Conservation (phyloP, 2,888 invertebrate species). For the Stenurella melanura region DNA sequence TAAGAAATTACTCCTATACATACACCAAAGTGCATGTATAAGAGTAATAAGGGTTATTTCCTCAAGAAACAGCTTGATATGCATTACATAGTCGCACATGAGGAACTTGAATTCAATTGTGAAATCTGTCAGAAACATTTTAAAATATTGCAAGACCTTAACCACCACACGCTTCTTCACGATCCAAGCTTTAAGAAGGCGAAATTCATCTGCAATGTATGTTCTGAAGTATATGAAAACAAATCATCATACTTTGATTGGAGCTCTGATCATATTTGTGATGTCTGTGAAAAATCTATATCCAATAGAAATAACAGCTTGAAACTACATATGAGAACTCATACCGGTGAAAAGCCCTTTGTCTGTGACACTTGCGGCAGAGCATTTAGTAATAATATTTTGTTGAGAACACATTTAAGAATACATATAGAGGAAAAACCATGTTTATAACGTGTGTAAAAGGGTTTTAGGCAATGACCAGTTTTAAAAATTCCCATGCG, state of each 20-base stretch:
- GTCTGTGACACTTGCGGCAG: constrained; percentile 63
- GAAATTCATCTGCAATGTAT: constrained; percentile 55
- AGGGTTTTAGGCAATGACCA: background rate
- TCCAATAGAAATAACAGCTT: constrained; percentile 51
- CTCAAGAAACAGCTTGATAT: constrained; percentile 45
- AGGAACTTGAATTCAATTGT: constrained; percentile 53
- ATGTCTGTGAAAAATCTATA: constrained; percentile 60
- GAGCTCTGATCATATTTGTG: constrained; percentile 55
- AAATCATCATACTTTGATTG: constrained; percentile 47
- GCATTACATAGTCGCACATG: constrained; percentile 59
- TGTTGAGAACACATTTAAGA: constrained; percentile 55
- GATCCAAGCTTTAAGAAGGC: constrained; percentile 55
- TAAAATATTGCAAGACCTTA: constrained; percentile 53
- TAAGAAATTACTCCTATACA: constrained; percentile 16
- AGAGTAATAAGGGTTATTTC: constrained; percentile 22
- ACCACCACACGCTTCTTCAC: constrained; percentile 54
- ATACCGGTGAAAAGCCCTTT: constrained; percentile 64
- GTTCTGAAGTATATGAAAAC: constrained; percentile 50
- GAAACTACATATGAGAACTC: constrained; percentile 59
- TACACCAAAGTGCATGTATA: no score
- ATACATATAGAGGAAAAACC: constrained; percentile 53
- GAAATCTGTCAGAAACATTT: constrained; percentile 59
- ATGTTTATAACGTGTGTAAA: background rate
- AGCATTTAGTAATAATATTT: constrained; percentile 59
- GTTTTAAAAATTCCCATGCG: background rate